Conservation (phyloP, 2,888 invertebrate species). For the Andrena flavipes region DNA sequence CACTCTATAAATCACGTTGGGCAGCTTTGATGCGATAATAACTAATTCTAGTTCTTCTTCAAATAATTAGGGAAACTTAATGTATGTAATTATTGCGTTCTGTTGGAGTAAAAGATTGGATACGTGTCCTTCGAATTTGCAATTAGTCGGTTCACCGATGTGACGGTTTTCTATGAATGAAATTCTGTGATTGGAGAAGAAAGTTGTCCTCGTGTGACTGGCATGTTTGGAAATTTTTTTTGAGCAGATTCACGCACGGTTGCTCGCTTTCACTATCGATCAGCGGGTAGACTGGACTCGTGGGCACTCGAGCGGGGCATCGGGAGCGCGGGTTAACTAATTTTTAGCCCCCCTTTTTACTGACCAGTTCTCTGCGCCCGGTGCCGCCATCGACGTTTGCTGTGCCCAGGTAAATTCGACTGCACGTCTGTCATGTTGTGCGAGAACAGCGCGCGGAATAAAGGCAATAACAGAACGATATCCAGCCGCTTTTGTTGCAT, state of each 20-base stretch:
- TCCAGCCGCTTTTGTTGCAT: background rate
- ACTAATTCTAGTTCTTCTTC: too few relatives aligned
- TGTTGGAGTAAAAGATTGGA: background rate
- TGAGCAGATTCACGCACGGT: constrained; percentile 47
- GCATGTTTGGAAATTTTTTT: background rate
- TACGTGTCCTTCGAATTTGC: background rate
- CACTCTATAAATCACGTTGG: too few relatives aligned
- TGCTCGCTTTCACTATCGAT: constrained; percentile 53
- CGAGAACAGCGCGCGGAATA: constrained; percentile 32
- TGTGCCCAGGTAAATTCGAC: constrained; percentile 56
- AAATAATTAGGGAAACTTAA: too few relatives aligned
- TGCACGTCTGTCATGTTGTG: constrained; percentile 32
- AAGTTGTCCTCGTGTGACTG: background rate
- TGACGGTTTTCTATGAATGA: too few relatives aligned
- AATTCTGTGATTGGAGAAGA: background rate
- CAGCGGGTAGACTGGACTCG: constrained; percentile 31
- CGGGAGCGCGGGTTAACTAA: constrained; percentile 67
- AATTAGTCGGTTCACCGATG: too few relatives aligned
- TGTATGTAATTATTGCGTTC: too few relatives aligned
- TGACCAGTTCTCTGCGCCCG: constrained; percentile 23
- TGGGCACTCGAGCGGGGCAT: constrained; percentile 43
- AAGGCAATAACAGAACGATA: constrained; percentile 37
- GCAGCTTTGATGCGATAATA: too few relatives aligned
- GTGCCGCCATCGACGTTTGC: constrained; percentile 43
- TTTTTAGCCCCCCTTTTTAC: constrained; percentile 59